Evolutionary conservation across 2,113 vertebrate species (phyloP).

Genomic region (Lethenteron camtschaticum): DNA sequence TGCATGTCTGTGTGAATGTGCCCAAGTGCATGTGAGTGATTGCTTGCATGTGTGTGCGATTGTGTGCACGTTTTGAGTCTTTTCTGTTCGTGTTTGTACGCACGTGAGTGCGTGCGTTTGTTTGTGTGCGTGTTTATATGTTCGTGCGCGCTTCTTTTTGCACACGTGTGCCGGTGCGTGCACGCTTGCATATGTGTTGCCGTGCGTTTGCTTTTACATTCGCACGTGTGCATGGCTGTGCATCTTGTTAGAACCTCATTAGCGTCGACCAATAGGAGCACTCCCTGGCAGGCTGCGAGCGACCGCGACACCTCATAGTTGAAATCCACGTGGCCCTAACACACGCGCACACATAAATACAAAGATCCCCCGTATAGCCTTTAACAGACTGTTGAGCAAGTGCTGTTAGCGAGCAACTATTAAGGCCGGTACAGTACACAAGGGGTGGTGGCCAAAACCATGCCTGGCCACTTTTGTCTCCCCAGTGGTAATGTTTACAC

Average conservation of each 20-base stretch:
- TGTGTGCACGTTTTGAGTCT: background rate
- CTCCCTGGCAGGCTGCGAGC: constrained; percentile 77
- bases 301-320: constrained; percentile 88
- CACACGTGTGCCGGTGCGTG: background rate
- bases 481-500: too few species aligned
- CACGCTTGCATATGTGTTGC: background rate
- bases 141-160: background rate
- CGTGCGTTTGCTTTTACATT: too few species aligned
- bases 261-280: constrained; percentile 74
- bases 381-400: too few species aligned
- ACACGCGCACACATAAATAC: too few species aligned
- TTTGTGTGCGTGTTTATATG: background rate
- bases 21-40: background rate
- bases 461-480: too few species aligned
- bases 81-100: background rate
- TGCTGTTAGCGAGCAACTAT: too few species aligned
- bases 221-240: too few species aligned
- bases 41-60: background rate
- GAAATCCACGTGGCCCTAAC: constrained; percentile 87
- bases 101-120: background rate
- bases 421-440: too few species aligned
- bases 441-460: too few species aligned
- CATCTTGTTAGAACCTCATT: constrained; percentile 43
- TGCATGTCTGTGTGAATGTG: background rate
- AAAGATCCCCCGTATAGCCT: too few species aligned